phyloP scores from a whole-genome alignment of 1,140 invertebrate species.

The Heliothis subflexa region DNA sequence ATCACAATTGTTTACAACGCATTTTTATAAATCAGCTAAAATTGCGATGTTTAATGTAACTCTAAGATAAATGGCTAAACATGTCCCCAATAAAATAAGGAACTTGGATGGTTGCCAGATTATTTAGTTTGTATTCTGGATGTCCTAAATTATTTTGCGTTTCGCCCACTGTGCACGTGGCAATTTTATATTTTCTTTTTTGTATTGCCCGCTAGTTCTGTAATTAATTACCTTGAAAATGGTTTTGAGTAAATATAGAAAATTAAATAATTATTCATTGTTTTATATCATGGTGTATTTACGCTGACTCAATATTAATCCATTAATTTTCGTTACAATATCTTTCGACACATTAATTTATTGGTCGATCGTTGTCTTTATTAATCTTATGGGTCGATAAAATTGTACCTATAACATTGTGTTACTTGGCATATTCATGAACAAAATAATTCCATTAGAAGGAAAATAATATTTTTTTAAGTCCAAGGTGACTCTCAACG shows the following conservation, averaged over 20 bases:
- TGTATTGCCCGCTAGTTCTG: neutral
- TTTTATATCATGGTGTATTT: too few species aligned
- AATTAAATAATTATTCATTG: too few species aligned
- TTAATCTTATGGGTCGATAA: too few species aligned
- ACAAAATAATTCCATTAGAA: too few species aligned
- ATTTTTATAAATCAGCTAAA: neutral
- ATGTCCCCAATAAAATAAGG: slow-evolving; percentile 7
- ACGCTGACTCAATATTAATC: too few species aligned
- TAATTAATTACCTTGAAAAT: neutral
- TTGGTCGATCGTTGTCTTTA: too few species aligned
- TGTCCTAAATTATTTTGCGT: slow-evolving; percentile 3
- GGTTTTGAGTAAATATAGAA: neutral
- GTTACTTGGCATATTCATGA: too few species aligned
- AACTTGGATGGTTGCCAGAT: neutral
- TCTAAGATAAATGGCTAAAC: neutral
- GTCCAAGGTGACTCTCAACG: too few species aligned
- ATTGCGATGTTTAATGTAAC: neutral
- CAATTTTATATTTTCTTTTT: neutral
- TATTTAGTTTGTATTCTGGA: neutral
- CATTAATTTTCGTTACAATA: too few species aligned
- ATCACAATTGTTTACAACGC: neutral
- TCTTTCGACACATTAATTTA: too few species aligned
- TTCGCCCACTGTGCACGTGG: neutral
- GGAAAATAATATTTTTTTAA: too few species aligned
- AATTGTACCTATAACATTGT: too few species aligned